A percentile compares a stretch with the other conserved stretches of the same genome.
Conservation (phyloP, 2,888 invertebrate species). For the Nudaria mundana region DNA sequence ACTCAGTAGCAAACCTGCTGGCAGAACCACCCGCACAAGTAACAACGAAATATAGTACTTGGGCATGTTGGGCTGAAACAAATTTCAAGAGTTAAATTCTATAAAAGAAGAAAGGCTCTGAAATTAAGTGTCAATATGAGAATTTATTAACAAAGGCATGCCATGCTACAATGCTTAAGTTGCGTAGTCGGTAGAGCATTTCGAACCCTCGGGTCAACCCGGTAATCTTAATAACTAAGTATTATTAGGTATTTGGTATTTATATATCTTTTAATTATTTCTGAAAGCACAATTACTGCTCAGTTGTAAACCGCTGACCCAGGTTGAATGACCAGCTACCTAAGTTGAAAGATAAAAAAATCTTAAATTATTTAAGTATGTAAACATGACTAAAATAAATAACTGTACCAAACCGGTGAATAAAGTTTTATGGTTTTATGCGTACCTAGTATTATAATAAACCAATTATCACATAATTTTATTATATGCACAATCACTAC, state of each 20-base stretch:
- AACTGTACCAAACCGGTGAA: conserved; percentile 7
- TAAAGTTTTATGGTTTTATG: conserved; percentile 5
- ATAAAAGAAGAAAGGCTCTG: neutral
- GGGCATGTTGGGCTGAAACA: conserved; percentile 57
- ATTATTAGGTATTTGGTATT: no score
- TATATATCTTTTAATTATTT: no score
- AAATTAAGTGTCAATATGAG: neutral
- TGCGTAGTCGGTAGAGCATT: no score
- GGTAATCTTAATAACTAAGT: no score
- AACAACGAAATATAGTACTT: conserved; percentile 51
- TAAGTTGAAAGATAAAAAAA: neutral
- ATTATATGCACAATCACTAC: conserved; percentile 43
- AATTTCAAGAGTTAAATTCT: conserved; percentile 1
- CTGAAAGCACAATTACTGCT: no score
- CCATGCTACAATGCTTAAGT: no score
- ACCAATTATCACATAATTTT: conserved; percentile 40
- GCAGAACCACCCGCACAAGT: conserved; percentile 61
- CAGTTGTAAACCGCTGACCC: no score
- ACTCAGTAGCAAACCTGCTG: conserved; percentile 62
- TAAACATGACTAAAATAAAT: neutral
- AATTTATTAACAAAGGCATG: no score
- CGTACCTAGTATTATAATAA: conserved; percentile 26
- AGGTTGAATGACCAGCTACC: no score
- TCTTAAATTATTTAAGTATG: neutral
- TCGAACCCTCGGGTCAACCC: no score